These are phyloP conservation scores for Chromis chromis DNA, from an alignment of 2,797 vertebrate species.

Conservation along the genomic window DNA sequence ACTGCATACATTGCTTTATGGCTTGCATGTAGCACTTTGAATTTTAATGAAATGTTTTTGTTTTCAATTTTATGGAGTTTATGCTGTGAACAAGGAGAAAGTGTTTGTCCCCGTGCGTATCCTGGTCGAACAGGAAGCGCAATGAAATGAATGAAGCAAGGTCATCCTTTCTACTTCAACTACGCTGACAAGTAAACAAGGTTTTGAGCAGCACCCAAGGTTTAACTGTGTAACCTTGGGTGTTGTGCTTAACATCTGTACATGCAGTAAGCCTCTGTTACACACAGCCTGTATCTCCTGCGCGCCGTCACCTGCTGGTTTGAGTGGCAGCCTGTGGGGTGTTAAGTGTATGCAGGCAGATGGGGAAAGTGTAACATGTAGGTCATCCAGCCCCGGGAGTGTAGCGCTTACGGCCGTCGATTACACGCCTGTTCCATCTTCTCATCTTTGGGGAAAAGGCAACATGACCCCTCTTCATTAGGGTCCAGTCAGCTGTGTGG, in stretches of 20 bases:
- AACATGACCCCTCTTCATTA: conserved; percentile 31
- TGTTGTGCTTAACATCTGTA: conserved; percentile 56
- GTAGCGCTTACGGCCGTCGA: conserved; percentile 48
- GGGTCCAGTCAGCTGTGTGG: conserved; percentile 34
- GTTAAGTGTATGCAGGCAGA: conserved; percentile 69
- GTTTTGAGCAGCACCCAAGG: conserved; percentile 34
- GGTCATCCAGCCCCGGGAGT: conserved; percentile 70
- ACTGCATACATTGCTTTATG: conserved; percentile 76
- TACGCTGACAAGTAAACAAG: conserved; percentile 33
- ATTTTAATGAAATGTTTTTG: conserved; percentile 80
- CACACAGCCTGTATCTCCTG: conserved; percentile 38
- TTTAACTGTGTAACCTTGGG: conserved; percentile 66
- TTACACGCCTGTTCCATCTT: conserved; percentile 52
- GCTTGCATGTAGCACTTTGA: conserved; percentile 60
- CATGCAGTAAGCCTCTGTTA: conserved; percentile 32
- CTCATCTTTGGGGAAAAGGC: conserved; percentile 55
- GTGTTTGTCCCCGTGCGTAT: conserved; percentile 8
- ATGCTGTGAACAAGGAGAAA: conserved; percentile 28
- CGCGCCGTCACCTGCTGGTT: conserved; percentile 68
- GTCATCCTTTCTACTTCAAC: conserved; percentile 45
- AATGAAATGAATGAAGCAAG: conserved; percentile 35
- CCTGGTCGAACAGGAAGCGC: conserved; percentile 16
- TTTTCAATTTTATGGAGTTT: conserved; percentile 65
- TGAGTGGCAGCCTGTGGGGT: conserved; percentile 73
- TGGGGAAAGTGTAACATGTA: conserved; percentile 75